phyloP scores from a whole-genome alignment of 2,113 vertebrate genomes.

The Dissostichus mawsoni region DNA sequence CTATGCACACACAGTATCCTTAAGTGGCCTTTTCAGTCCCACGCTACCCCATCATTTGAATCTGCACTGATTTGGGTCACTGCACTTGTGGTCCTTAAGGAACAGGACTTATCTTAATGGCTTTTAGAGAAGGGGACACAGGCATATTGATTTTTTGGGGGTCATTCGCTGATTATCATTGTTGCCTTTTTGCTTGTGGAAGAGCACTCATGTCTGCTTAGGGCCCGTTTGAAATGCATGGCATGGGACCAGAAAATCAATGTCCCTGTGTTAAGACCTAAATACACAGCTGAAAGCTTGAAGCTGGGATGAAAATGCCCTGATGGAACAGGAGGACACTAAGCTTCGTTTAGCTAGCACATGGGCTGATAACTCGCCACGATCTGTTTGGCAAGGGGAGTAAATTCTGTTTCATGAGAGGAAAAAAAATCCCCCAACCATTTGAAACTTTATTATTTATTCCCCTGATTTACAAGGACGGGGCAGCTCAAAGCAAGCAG shows the following conservation, averaged over 20 bases:
- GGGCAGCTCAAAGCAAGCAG: constrained; percentile 12
- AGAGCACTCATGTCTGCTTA: constrained; percentile 49
- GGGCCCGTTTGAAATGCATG: constrained; percentile 49
- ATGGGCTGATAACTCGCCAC: constrained; percentile 49
- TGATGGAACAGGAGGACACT: constrained; percentile 70
- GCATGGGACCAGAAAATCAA: constrained; percentile 62
- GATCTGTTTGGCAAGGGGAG: constrained; percentile 54
- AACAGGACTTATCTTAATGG: constrained; percentile 63
- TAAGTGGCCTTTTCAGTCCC: constrained; percentile 59
- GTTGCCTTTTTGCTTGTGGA: constrained; percentile 39
- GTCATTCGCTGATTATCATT: constrained; percentile 53
- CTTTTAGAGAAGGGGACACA: constrained; percentile 51
- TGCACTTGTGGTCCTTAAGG: constrained; percentile 55
- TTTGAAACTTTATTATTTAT: constrained; percentile 17
- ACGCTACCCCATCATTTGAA: constrained; percentile 32
- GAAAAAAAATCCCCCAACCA: constrained; percentile 7
- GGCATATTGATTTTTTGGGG: constrained; percentile 48
- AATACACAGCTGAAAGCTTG: constrained; percentile 65
- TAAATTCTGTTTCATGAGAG: constrained; percentile 23
- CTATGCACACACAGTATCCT: constrained; percentile 41
- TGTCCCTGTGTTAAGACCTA: constrained; percentile 59
- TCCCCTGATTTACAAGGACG: constrained; percentile 13
- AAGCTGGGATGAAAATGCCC: constrained; percentile 64
- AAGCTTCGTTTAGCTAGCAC: constrained; percentile 68
- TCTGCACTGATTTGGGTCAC: constrained; percentile 66